Conservation (phyloP, 2,797 vertebrate genomes). For the Molossus molossus region DNA sequence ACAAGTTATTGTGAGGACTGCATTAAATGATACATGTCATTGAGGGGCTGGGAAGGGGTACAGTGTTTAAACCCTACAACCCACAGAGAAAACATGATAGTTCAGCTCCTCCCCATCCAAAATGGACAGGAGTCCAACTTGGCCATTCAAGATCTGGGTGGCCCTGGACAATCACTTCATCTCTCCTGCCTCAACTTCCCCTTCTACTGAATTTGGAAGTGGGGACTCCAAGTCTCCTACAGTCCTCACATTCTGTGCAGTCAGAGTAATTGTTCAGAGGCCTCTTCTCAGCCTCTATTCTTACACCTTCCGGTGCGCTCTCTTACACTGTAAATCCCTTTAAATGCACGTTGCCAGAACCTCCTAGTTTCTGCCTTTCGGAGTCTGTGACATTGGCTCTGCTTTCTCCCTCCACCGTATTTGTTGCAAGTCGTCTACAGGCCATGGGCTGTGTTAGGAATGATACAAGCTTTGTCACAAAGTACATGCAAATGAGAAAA, state of each 20-base stretch:
- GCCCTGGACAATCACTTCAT: not conserved
- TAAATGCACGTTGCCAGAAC: not conserved
- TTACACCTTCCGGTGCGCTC: not conserved
- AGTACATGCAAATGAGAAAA: conserved; percentile 3
- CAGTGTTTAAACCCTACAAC: not conserved
- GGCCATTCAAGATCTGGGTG: not conserved
- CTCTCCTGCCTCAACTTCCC: not conserved
- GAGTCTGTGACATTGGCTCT: not conserved
- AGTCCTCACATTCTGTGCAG: not conserved
- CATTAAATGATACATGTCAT: not conserved
- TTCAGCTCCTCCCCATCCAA: not conserved
- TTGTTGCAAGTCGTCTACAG: not conserved
- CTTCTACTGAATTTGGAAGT: not conserved
- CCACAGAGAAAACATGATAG: not conserved
- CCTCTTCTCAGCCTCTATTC: not conserved
- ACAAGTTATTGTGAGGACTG: not conserved
- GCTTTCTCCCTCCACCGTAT: not conserved
- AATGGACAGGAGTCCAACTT: not conserved
- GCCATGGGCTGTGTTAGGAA: not conserved
- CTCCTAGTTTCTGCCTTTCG: not conserved
- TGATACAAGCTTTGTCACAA: not conserved
- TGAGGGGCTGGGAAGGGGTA: fast-evolving
- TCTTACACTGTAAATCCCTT: not conserved
- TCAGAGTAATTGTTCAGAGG: not conserved
- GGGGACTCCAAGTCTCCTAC: not conserved